Conservation (phyloP, 2,113 vertebrate genomes). For the Hymenochirus boettgeri region DNA sequence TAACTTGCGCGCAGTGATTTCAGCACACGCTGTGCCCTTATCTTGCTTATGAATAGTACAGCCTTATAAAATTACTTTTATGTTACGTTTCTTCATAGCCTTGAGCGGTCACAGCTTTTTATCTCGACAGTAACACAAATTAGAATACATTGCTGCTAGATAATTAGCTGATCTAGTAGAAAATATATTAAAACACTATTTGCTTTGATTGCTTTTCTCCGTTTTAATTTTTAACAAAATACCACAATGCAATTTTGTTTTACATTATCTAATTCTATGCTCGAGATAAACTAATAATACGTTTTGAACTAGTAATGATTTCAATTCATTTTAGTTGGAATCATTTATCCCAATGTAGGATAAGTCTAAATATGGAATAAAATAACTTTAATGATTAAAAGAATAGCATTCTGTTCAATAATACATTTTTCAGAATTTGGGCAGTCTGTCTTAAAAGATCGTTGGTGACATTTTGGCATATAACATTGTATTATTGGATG, state of each 20-base stretch:
- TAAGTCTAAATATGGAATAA: too few species aligned
- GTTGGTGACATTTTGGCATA: too few species aligned
- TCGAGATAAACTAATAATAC: not conserved
- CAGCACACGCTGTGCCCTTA: conserved; percentile 5
- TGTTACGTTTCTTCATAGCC: not conserved
- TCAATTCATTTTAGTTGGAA: too few species aligned
- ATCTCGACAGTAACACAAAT: not conserved
- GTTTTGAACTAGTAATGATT: too few species aligned
- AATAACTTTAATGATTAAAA: too few species aligned
- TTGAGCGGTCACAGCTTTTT: not conserved
- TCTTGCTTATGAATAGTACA: not conserved
- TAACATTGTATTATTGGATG: too few species aligned
- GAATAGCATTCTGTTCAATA: too few species aligned
- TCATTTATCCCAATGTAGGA: too few species aligned
- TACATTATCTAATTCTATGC: not conserved
- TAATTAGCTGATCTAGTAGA: conserved; percentile 14
- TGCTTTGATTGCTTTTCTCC: not conserved
- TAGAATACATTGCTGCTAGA: conserved; percentile 6
- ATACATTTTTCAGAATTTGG: too few species aligned
- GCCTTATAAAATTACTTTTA: not conserved
- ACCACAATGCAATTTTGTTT: conserved; percentile 1
- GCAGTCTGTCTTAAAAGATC: too few species aligned
- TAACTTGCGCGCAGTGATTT: not conserved
- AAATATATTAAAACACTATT: conserved; percentile 12
- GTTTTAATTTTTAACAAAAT: not conserved